Evolutionary conservation across 2,888 invertebrate genomes (phyloP), one percentile per base, ranked within the genome.

Genomic region (Agrochola litura): DNA sequence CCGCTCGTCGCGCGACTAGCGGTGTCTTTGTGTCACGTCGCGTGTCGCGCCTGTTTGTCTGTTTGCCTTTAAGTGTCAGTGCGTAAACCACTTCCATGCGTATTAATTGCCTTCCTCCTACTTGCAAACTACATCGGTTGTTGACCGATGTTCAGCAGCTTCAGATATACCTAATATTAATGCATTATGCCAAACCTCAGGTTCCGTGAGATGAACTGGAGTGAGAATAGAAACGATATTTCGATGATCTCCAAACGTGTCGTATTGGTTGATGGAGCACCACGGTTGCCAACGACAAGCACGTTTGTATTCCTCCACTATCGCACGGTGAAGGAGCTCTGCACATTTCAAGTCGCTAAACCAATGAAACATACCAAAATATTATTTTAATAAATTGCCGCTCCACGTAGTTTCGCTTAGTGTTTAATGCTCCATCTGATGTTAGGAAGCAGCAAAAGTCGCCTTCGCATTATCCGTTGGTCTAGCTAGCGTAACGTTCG

Each of bases 181-280:
- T 69, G 3, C 9, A 73, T 22, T 52, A 70, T 72, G 19, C 52
- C 85, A 79, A 71, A 96, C 96, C 94, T 96, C 96, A 1, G 94
- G 82, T 89, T 95, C 95, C 6, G 94, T 96, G 0, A 93, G 79
- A 82, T 94, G 91, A 8, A 96, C 79, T 3, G 96, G 96, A 19
- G 90, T 93, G n/a, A 96, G 89, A 61, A 96, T 87, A 4, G 96
- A 94, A 16, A 95, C 82, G 41, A 96, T 87, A 37, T 90, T 93
- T 10, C 96, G 91, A 70, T 94, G 87, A 77, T 96, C 96, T 6
- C 95, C 95, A 77, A 96, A 96, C 0, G 95, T 94, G 72, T 96
- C 93, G 82, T 95, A 93, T n/a, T 93, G 86, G 71, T 92, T 94
- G 58, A 95, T 92, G 8, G 94, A 93, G 79, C 95, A 96, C 96